Evolutionary conservation across 1,140 invertebrate genomes (phyloP), one percentile per base, ranked within the genome.

Genomic region (Ooceraea biroi): DNA sequence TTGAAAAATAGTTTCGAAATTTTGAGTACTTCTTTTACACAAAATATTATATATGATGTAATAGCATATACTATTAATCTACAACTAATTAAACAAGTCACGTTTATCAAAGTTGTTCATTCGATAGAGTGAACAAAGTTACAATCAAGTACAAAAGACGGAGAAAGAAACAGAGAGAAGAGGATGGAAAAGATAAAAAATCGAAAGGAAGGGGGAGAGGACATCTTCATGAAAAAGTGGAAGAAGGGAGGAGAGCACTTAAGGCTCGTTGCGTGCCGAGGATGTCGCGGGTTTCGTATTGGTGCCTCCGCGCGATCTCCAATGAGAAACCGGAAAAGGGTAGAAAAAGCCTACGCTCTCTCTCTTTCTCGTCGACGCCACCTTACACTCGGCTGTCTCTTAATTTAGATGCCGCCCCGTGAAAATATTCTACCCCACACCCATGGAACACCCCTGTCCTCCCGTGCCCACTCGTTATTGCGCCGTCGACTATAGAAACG

Each of bases 401-500:
- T 88, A 90, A 90, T 88, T 90, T 90, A 87, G 69, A 82, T 68
- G 66, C 84, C 86, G 74, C 73, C 85, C 80, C 69, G 83, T 89
- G 89, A 85, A 88, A 89, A 91, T 86, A 85, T 88, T 61, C 69
- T 50, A 50, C 44, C 50, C 60, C 60, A 52, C 46, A 19, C 14
- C 63, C 50, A 48, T 57, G 76, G 17, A 44, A 69, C 25, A 66
- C 44, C 14, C 50, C 27, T 77, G 41, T 25, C 30, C n/a, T 36
- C 36, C 36, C 36, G 36, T 36, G 36, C 36, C 36, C 2, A 27
- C 17, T 69, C 65, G 46, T 89, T 89, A 88, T 88, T 88, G 85
- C 84, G 55, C 88, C 82, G 88, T 91, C 88, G 92, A 91, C 86
- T 90, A 89, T 90, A 91, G 87, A 90, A 91, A 90, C 88, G 90